Evolutionary conservation across 35 echinoderm and acorn worm genomes (phyloP).

Genomic region (Apostichopus parvimensis): DNA sequence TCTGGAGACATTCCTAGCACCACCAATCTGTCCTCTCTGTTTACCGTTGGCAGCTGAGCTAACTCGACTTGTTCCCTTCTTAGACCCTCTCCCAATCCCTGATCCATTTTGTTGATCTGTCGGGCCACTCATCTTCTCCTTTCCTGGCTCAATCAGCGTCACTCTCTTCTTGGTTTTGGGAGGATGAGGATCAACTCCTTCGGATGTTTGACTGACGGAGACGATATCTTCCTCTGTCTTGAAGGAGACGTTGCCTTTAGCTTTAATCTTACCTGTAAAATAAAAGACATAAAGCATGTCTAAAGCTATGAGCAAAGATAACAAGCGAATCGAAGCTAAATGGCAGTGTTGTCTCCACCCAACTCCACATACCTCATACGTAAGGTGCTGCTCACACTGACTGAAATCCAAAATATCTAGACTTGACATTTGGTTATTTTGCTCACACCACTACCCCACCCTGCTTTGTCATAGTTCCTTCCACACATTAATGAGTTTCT

Average conservation of each 20-base stretch:
- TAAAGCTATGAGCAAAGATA: not conserved
- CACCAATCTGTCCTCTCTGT: not conserved
- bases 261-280: constrained; percentile 7
- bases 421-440: too few relatives aligned
- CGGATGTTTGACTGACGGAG: not conserved
- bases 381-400: too few relatives aligned
- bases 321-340: not conserved
- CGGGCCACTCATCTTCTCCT: not conserved
- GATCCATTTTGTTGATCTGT: not conserved
- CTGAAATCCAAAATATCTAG: too few relatives aligned
- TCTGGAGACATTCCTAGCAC: not conserved
- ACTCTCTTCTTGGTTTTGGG: constrained; percentile 11
- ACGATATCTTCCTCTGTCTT: not conserved
- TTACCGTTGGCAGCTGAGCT: not conserved
- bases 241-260: constrained; percentile 15
- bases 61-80: not conserved
- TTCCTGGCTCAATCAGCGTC: constrained; percentile 7
- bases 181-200: not conserved
- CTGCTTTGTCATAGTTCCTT: too few relatives aligned
- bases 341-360: not conserved
- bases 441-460: too few relatives aligned
- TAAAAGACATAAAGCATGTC: not conserved
- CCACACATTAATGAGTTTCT: too few relatives aligned
- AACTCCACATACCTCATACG: not conserved
- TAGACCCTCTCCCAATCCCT: not conserved